Evolutionary conservation across 1,140 invertebrate genomes (phyloP).

Genomic region (Bombus ignitus): DNA sequence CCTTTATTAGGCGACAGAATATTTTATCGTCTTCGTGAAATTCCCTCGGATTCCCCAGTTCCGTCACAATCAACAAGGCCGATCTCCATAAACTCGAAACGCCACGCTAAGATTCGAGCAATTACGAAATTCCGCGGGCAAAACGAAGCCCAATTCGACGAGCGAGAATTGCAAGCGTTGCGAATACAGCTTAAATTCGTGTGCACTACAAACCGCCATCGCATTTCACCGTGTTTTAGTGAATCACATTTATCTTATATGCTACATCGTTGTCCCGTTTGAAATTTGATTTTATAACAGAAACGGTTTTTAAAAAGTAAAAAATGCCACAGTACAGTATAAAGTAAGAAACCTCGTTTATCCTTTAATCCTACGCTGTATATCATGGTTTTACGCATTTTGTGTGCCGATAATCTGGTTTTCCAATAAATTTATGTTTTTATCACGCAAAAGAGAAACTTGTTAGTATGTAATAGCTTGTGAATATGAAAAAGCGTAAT

Average conservation of each 20-base stretch:
- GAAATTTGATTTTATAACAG: neutral
- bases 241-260: neutral
- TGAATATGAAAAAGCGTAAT: neutral
- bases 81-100: neutral
- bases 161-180: neutral
- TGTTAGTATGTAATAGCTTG: neutral
- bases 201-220: neutral
- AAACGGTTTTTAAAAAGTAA: neutral
- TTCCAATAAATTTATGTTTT: neutral
- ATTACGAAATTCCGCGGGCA: constrained; percentile 25
- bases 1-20: constrained; percentile 5
- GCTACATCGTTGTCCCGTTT: neutral
- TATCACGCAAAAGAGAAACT: neutral
- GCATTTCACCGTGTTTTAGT: no score
- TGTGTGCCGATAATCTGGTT: neutral
- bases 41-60: neutral
- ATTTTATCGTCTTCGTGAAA: constrained; percentile 36
- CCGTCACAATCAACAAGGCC: neutral
- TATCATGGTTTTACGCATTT: neutral
- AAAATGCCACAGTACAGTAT: neutral
- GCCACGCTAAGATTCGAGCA: constrained; percentile 9
- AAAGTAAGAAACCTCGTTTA: neutral
- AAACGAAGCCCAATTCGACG: neutral
- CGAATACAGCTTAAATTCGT: neutral
- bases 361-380: neutral